These are phyloP conservation scores for Acanthoscelides obtectus DNA, from an alignment of 2,888 invertebrate genomes.

Conservation along the genomic window DNA sequence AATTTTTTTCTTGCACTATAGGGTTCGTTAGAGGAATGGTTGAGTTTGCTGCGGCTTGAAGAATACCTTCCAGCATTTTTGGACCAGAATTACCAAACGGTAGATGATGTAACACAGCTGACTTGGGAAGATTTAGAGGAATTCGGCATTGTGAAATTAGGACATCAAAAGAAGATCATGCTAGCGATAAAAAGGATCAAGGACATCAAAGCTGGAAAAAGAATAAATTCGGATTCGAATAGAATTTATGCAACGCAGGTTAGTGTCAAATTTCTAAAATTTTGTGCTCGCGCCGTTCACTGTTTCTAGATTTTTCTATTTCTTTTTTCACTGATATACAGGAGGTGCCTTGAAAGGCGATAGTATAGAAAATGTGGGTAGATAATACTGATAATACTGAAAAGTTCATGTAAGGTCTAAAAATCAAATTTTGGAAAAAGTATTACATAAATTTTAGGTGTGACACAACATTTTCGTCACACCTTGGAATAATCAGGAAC, in stretches of 20 bases:
- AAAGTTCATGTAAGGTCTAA: no score
- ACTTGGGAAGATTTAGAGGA: conserved; percentile 99
- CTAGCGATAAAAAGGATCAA: conserved; percentile 95
- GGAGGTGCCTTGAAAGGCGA: background rate
- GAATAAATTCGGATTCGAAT: conserved; percentile 48
- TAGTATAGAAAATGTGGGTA: background rate
- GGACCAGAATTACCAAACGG: conserved; percentile 89
- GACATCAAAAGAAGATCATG: conserved; percentile 97
- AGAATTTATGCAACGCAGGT: conserved; percentile 45
- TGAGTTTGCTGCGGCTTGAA: conserved; percentile 82
- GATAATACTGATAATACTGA: no score
- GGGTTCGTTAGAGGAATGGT: conserved; percentile 94
- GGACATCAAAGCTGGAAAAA: conserved; percentile 84
- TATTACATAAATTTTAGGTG: no score
- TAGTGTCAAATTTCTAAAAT: conserved; percentile 7
- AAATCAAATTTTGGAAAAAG: no score
- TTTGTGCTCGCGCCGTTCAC: background rate
- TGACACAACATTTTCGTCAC: no score
- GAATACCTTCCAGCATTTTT: conserved; percentile 88
- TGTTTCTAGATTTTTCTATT: background rate
- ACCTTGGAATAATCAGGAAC: no score
- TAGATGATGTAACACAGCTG: conserved; percentile 90
- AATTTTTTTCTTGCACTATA: conserved; percentile 41
- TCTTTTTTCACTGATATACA: background rate
- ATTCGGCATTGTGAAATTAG: conserved; percentile 87